A percentile compares a stretch with the other conserved stretches of the same genome.
phyloP scores from a whole-genome alignment of 2,797 vertebrate genomes.

The Gallinago nigripennis region DNA sequence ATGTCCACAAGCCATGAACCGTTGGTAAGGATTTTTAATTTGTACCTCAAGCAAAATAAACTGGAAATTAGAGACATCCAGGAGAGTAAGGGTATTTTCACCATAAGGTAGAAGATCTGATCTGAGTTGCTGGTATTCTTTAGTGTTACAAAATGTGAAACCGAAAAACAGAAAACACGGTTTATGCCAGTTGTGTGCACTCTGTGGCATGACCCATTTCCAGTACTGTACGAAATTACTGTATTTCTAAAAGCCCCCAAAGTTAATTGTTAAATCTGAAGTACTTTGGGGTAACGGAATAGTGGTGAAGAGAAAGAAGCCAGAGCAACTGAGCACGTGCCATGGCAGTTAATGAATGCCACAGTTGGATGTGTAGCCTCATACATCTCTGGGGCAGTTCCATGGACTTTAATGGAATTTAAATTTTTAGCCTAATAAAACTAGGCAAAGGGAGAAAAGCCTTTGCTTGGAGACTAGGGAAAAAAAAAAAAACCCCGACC shows the following conservation, averaged over 20 bases:
- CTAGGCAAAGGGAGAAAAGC: background rate
- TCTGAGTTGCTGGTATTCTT: slow-evolving; percentile 18
- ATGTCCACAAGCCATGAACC: slow-evolving; percentile 13
- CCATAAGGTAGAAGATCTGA: background rate
- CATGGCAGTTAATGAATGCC: background rate
- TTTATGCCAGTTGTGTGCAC: background rate
- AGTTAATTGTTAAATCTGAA: background rate
- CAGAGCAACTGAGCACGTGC: background rate
- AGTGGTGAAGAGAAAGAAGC: background rate
- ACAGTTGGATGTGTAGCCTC: background rate
- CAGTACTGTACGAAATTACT: background rate
- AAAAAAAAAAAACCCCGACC: too few species aligned
- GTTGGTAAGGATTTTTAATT: slow-evolving; percentile 58
- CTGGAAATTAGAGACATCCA: background rate
- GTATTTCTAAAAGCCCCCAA: background rate
- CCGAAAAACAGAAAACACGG: background rate
- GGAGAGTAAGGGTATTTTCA: background rate
- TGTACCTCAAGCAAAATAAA: slow-evolving; percentile 56
- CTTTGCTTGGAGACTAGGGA: background rate
- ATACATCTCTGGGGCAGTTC: background rate
- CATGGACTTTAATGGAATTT: slow-evolving; percentile 11
- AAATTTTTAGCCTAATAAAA: background rate
- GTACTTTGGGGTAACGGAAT: background rate
- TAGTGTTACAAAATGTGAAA: slow-evolving; percentile 12
- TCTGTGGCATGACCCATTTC: background rate